Conservation (phyloP, 2,113 vertebrate species). For the Elgaria multicarinata region DNA sequence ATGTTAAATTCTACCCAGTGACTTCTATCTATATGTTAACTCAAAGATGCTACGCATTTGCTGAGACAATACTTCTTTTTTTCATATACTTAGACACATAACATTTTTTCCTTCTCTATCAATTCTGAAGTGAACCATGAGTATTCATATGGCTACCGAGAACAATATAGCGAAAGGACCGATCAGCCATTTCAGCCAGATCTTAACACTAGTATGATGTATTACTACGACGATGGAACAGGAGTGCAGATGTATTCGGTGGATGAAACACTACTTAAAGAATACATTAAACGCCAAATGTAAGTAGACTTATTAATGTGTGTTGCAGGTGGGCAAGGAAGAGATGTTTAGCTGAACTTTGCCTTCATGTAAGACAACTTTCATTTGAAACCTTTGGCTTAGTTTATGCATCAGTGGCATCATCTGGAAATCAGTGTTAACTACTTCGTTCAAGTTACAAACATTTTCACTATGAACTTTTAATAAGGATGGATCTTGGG, state of each 20-base stretch:
- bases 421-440: neutral
- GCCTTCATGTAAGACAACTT: neutral
- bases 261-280: constrained; percentile 92
- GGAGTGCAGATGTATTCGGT: constrained; percentile 93
- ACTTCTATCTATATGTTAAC: constrained; percentile 5
- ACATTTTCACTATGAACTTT: constrained; percentile 26
- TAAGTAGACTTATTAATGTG: constrained; percentile 75
- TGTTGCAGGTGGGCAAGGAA: neutral
- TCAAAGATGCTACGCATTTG: neutral
- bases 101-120: constrained; percentile 14
- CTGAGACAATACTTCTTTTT: neutral
- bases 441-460: neutral
- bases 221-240: constrained; percentile 92
- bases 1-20: neutral
- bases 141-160: constrained; percentile 82
- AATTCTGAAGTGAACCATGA: constrained; percentile 86
- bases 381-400: constrained; percentile 5
- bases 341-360: neutral
- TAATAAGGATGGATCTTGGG: constrained; percentile 35
- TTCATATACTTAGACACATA: neutral
- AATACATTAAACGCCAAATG: constrained; percentile 97
- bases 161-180: constrained; percentile 81
- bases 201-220: constrained; percentile 87
- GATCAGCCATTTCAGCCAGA: constrained; percentile 77
- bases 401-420: neutral